Evolutionary conservation across 2,113 vertebrate species (phyloP).

Genomic region (Pluvianellus socialis): DNA sequence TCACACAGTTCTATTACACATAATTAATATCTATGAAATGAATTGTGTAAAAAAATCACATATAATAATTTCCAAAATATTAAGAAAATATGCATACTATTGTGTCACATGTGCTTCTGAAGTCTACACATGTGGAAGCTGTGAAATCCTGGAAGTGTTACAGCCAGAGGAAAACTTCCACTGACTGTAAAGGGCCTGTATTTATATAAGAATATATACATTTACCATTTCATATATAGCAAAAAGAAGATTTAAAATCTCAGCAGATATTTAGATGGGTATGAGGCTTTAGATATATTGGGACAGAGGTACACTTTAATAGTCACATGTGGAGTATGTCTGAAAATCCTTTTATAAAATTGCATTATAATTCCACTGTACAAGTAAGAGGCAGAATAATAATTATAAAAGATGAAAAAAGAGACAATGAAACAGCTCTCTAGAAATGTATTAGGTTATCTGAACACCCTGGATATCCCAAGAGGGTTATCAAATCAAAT

Average conservation of each 20-base stretch:
- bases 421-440: not conserved
- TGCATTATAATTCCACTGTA: not conserved
- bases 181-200: not conserved
- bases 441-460: not conserved
- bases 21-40: not conserved
- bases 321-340: not conserved
- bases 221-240: not conserved
- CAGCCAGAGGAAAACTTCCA: not conserved
- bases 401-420: not conserved
- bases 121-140: not conserved
- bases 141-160: not conserved
- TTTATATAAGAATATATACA: not conserved
- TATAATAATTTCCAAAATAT: not conserved
- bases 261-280: not conserved
- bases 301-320: not conserved
- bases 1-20: not conserved
- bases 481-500: not conserved
- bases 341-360: not conserved
- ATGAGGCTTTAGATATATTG: not conserved
- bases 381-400: not conserved
- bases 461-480: not conserved
- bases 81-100: not conserved
- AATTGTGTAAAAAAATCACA: not conserved
- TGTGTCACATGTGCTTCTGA: not conserved
- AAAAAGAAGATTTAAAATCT: not conserved